Conservation (phyloP, 2,113 vertebrate genomes). For the Bubo blakistoni region DNA sequence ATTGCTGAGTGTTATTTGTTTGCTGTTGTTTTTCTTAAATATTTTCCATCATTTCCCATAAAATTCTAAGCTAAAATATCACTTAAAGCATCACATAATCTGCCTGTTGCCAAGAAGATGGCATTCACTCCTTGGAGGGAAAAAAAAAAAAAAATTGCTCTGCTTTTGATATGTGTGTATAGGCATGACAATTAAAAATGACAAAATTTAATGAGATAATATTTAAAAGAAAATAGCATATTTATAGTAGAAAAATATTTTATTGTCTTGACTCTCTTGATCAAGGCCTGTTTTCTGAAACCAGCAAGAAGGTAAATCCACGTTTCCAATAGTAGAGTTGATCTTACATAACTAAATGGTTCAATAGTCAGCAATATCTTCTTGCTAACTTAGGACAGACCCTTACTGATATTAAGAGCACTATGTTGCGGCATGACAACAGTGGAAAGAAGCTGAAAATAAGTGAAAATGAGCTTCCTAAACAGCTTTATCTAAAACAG, state of each 20-base stretch:
- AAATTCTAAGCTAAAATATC: slow-evolving; percentile 2
- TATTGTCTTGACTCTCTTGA: slow-evolving; percentile 11
- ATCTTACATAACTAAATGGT: background rate
- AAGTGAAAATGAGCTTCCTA: background rate
- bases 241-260: background rate
- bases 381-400: background rate
- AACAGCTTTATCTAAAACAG: background rate
- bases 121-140: background rate
- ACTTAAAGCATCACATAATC: background rate
- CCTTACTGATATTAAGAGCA: background rate
- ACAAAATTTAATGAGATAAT: background rate
- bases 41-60: slow-evolving; percentile 25
- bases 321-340: background rate
- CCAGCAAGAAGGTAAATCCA: background rate
- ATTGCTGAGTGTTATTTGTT: slow-evolving; percentile 40
- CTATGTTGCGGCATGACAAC: background rate
- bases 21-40: slow-evolving; percentile 8
- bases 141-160: background rate
- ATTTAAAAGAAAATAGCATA: background rate
- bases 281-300: background rate
- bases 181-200: background rate
- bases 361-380: background rate
- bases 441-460: background rate
- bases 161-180: background rate
- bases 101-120: background rate